Evolutionary conservation across 2,113 vertebrate genomes (phyloP).

Genomic region (Engraulis encrasicolus): DNA sequence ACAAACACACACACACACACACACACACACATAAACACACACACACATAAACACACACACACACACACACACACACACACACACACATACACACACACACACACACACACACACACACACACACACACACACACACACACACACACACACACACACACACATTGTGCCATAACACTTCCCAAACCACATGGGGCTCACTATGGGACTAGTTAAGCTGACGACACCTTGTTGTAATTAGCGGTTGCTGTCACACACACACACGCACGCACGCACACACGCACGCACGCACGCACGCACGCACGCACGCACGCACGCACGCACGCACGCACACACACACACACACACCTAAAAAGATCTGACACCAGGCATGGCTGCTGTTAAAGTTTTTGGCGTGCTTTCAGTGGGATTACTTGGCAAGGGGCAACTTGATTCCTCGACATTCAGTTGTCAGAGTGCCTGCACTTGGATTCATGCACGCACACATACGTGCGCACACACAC

Average conservation of each 20-base stretch:
- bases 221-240: too few relatives aligned
- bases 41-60: too few relatives aligned
- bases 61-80: not conserved
- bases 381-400: not conserved
- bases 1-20: too few relatives aligned
- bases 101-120: not conserved
- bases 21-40: too few relatives aligned
- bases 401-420: conserved; percentile 1
- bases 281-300: not conserved
- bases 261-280: not conserved
- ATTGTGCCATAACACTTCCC: too few relatives aligned
- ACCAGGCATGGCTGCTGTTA: not conserved
- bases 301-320: not conserved
- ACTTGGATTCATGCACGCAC: too few relatives aligned
- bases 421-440: not conserved
- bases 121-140: not conserved
- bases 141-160: not conserved
- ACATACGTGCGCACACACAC: too few relatives aligned
- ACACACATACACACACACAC: not conserved
- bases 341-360: not conserved
- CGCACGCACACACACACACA: not conserved
- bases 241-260: not conserved
- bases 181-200: too few relatives aligned
- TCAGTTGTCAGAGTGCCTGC: not conserved
- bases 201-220: too few relatives aligned